phyloP scores from a whole-genome alignment of 2,888 invertebrate genomes.

The Isotomurus palustris region DNA sequence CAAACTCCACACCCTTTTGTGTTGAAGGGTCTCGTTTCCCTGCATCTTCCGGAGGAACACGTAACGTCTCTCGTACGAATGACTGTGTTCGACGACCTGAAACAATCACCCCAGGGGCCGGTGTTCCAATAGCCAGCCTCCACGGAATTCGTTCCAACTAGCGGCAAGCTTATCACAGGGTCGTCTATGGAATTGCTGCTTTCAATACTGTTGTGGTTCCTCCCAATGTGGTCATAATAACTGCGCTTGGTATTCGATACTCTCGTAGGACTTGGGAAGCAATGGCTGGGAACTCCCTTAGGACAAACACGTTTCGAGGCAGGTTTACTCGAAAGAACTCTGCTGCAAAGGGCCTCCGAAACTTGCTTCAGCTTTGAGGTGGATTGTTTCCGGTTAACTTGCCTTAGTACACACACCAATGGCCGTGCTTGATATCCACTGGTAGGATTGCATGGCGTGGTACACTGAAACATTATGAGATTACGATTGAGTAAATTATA shows the following conservation, averaged over 20 bases:
- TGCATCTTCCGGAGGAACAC: conserved; percentile 16
- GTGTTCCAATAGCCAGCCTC: not conserved
- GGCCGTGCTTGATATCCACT: conserved; percentile 4
- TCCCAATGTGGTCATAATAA: not conserved
- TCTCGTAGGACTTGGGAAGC: not conserved
- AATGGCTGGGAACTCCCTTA: not conserved
- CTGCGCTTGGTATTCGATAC: not conserved
- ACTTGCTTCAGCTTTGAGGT: not conserved
- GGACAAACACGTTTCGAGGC: not conserved
- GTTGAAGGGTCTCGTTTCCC: conserved; percentile 5
- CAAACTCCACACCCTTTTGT: conserved; percentile 26
- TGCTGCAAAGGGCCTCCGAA: conserved; percentile 1
- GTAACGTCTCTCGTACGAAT: conserved; percentile 15
- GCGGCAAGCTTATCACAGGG: conserved; percentile 5
- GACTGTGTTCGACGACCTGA: conserved; percentile 4
- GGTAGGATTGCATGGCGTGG: conserved; percentile 4
- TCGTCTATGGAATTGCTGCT: not conserved
- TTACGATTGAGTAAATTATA: no score
- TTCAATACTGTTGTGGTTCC: not conserved
- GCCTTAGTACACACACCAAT: not conserved
- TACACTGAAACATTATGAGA: conserved; percentile 2
- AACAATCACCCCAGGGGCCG: conserved; percentile 7
- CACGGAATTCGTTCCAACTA: conserved; percentile 4
- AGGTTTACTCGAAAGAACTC: conserved; percentile 1
- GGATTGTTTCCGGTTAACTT: not conserved